Evolutionary conservation across 2,797 vertebrate species (phyloP), one percentile per base, ranked within the genome.

Genomic region (Notamacropus eugenii): DNA sequence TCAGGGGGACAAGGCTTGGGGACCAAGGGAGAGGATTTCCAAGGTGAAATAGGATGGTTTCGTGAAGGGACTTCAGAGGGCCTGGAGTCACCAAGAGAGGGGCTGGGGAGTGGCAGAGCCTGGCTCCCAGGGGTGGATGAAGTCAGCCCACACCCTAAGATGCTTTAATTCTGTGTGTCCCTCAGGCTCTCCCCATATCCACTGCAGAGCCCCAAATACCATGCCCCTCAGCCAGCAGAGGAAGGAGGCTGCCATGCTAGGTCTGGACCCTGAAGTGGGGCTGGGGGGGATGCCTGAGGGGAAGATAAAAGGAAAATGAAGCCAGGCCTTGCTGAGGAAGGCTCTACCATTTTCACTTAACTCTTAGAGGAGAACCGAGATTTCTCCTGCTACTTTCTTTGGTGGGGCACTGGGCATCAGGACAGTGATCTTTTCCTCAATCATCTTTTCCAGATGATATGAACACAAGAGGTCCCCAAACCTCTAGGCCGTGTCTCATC

Each of bases 11-110:
- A 57, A 57, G 16, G 16, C 55, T 91, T 27, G 4, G 24, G 54
- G 93, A 19, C 90, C 55, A 13, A 91, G 50, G 58, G 74, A 34
- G 55, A 54, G n/a, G 57, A 58, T 58, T 58, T 58, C 57, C 24
- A 58, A 58, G 57, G 27, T 13, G 1, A 0, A 0, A 16, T 55
- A 34, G 27, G 55, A 56, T 0, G 0, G 19, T 62, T 55, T 93
- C 24, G 2, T 55, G 29, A 59, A 67, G 34, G 52, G 34, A 55
- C 46, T 90, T 91, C 8, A 54, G 40, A 93, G 28, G 50, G 40
- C 58, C 62, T 93, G 57, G 22, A 58, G 27, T 58, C 50, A 46
- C 55, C 5, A 31, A 16, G 54, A 96, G 50, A 62, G 55, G 29
- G 55, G 14, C 34, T 6, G 46, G 87, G 19, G 34, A 55, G 55